phyloP scores from a whole-genome alignment of 2,797 vertebrate species.

The Lagocephalus sceleratus region DNA sequence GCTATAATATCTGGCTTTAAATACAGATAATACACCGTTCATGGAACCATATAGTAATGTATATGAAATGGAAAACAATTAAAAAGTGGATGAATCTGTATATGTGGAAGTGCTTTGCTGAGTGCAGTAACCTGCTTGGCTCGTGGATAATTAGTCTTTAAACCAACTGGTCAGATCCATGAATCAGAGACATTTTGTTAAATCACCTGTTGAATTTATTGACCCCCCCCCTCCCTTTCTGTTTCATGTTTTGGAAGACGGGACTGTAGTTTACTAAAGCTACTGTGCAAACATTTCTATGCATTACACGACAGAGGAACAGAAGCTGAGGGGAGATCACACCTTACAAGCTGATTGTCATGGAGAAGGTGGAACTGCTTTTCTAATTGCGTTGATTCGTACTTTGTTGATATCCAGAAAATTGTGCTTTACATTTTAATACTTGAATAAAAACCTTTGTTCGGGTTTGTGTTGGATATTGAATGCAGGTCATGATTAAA shows the following conservation, averaged over 20 bases:
- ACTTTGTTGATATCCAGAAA: slow-evolving; percentile 77
- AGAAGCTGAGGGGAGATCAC: slow-evolving; percentile 42
- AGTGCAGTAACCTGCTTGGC: slow-evolving; percentile 55
- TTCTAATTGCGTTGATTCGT: slow-evolving; percentile 80
- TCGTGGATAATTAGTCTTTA: slow-evolving; percentile 29
- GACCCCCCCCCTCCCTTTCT: slow-evolving; percentile 24
- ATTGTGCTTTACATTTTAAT: slow-evolving; percentile 85
- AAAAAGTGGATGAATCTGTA: slow-evolving; percentile 30
- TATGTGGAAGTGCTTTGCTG: slow-evolving; percentile 54
- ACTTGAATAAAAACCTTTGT: slow-evolving; percentile 83
- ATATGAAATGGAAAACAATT: slow-evolving; percentile 37
- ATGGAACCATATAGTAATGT: slow-evolving; percentile 45
- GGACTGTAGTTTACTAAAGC: slow-evolving; percentile 72
- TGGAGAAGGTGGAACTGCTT: slow-evolving; percentile 69
- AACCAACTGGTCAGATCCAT: slow-evolving; percentile 38
- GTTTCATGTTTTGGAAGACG: slow-evolving; percentile 69
- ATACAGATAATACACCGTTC: slow-evolving; percentile 42
- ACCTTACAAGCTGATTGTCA: slow-evolving; percentile 68
- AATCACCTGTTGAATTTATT: too few species aligned
- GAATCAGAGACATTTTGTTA: slow-evolving; percentile 33
- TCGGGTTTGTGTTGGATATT: slow-evolving; percentile 61
- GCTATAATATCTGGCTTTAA: slow-evolving; percentile 55
- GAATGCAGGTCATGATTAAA: slow-evolving; percentile 32
- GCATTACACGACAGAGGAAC: slow-evolving; percentile 69
- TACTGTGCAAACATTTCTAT: slow-evolving; percentile 82